These are phyloP conservation scores for Drosophila kanapiae DNA, from an alignment of 1,140 invertebrate species.

Conservation along the genomic window DNA sequence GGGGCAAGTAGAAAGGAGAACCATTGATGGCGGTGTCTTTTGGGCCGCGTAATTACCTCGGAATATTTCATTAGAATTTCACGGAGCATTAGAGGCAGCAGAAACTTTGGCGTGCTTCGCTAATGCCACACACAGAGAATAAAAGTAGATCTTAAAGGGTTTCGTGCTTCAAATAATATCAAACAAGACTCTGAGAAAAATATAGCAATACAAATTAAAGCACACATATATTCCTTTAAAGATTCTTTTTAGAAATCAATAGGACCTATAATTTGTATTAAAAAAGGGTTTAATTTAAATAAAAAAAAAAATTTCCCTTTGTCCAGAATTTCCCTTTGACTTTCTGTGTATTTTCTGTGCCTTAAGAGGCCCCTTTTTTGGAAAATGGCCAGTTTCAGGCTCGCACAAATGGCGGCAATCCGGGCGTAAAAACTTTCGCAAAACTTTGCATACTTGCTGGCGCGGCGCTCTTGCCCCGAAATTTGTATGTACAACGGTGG, in stretches of 20 bases:
- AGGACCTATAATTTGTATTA: background rate
- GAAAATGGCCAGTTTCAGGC: slow-evolving; percentile 17
- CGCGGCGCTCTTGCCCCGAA: slow-evolving; percentile 34
- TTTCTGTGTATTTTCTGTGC: background rate
- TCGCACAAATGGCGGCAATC: slow-evolving; percentile 47
- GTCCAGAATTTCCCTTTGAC: no score
- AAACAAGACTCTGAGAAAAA: background rate
- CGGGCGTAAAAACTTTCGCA: slow-evolving; percentile 62
- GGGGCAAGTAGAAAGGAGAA: background rate
- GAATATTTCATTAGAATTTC: slow-evolving; percentile 81
- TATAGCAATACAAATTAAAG: no score
- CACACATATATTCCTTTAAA: no score
- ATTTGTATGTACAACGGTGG: slow-evolving; percentile 53
- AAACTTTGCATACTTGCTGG: slow-evolving; percentile 79
- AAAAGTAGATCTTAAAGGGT: background rate
- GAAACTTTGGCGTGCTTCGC: slow-evolving; percentile 29
- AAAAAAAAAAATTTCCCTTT: background rate
- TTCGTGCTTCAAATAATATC: background rate
- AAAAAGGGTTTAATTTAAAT: no score
- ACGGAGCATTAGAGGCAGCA: slow-evolving; percentile 68
- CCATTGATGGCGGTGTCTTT: slow-evolving; percentile 33
- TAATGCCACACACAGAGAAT: slow-evolving; percentile 6
- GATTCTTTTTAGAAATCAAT: no score
- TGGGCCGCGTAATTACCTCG: slow-evolving; percentile 68
- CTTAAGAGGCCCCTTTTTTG: slow-evolving; percentile 5